Evolutionary conservation across 37 sponge, comb jelly and placozoan genomes (phyloP).

Genomic region (Amphimedon queenslandica): DNA sequence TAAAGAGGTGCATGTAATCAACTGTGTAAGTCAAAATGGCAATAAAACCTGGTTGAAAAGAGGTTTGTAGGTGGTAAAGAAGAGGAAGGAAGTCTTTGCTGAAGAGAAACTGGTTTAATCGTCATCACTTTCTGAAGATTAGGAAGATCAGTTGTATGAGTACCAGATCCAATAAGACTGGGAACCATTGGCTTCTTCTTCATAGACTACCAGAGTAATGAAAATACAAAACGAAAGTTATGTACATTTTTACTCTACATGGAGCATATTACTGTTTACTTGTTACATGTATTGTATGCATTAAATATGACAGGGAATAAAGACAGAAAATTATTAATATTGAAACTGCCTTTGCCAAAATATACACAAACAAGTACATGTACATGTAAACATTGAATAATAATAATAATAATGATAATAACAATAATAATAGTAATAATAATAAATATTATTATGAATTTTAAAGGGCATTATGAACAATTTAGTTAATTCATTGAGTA

Average conservation of each 20-base stretch:
- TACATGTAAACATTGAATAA: too few relatives aligned
- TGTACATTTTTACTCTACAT: not conserved
- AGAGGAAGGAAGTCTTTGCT: conserved; percentile 36
- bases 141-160: conserved; percentile 26
- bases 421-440: too few relatives aligned
- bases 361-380: not conserved
- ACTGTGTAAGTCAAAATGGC: too few relatives aligned
- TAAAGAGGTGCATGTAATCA: too few relatives aligned
- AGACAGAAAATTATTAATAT: too few relatives aligned
- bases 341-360: too few relatives aligned
- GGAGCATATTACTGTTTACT: not conserved
- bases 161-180: not conserved
- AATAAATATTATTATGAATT: too few relatives aligned
- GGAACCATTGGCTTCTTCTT: conserved; percentile 3
- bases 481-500: too few relatives aligned
- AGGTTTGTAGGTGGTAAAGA: not conserved
- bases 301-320: too few relatives aligned
- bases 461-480: too few relatives aligned
- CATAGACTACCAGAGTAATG: not conserved
- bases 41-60: not conserved
- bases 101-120: conserved; percentile 56
- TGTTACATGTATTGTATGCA: too few relatives aligned
- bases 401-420: too few relatives aligned
- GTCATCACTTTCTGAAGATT: conserved; percentile 53
- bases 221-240: not conserved